These are phyloP conservation scores for Alectoris magna DNA, from an alignment of 2,797 vertebrate genomes.

Conservation along the genomic window DNA sequence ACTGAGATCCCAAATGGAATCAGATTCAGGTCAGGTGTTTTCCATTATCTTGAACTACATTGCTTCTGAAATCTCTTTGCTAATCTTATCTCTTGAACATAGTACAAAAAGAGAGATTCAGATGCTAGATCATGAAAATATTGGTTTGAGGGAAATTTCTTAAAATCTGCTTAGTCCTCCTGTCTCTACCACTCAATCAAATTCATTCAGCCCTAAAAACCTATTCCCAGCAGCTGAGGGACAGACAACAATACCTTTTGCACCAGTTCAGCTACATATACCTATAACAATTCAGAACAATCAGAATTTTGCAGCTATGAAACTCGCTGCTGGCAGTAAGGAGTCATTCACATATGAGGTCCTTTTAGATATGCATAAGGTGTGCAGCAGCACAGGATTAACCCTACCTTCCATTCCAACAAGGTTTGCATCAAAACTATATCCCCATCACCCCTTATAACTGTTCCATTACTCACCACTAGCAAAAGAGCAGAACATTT, in stretches of 20 bases:
- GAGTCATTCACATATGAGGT: background rate
- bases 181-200: background rate
- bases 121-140: background rate
- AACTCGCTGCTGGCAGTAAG: background rate
- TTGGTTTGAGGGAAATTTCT: background rate
- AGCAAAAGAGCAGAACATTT: background rate
- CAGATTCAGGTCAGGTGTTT: constrained; percentile 3
- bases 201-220: background rate
- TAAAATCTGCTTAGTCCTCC: background rate
- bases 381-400: background rate
- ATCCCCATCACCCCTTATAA: background rate
- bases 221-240: background rate
- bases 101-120: background rate
- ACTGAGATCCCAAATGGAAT: constrained; percentile 4
- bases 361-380: background rate
- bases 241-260: background rate
- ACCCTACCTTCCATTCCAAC: background rate
- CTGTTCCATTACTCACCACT: background rate
- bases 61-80: background rate
- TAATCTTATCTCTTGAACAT: background rate
- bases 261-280: background rate
- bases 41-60: background rate
- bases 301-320: background rate
- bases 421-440: background rate
- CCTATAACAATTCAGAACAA: background rate